These are phyloP conservation scores for Thymallus thymallus DNA, from an alignment of 2,113 vertebrate genomes.

Conservation along the genomic window DNA sequence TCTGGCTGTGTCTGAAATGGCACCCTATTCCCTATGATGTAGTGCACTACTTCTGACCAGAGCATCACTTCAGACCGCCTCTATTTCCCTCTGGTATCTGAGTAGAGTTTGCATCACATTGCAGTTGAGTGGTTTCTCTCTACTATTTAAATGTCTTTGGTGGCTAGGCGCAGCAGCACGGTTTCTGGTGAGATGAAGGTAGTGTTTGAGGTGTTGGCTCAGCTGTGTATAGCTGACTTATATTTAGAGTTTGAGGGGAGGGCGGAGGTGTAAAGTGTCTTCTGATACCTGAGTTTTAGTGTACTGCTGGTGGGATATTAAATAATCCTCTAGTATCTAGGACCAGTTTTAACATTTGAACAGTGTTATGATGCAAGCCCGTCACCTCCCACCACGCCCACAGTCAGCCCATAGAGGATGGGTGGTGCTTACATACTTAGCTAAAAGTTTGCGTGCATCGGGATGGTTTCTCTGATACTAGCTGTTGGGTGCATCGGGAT, in stretches of 20 bases:
- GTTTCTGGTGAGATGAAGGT: background rate
- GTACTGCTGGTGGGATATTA: no score
- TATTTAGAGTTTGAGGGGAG: background rate
- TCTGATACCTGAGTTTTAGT: no score
- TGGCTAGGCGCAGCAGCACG: background rate
- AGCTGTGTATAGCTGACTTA: background rate
- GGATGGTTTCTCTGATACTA: slow-evolving; percentile 21
- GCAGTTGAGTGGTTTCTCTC: background rate
- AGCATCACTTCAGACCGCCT: no score
- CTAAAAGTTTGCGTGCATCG: background rate
- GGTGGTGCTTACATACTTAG: no score
- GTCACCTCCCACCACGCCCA: no score
- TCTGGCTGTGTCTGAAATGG: background rate
- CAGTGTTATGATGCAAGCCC: no score
- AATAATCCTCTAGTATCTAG: no score
- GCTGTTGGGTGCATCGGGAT: slow-evolving; percentile 10
- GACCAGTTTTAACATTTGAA: no score
- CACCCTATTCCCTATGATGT: no score
- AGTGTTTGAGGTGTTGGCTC: background rate
- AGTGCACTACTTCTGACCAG: no score
- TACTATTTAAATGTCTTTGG: background rate
- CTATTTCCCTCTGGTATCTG: background rate
- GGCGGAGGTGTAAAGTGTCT: no score
- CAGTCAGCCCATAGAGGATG: no score
- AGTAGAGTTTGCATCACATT: background rate